Conservation (phyloP, 2,888 invertebrate genomes). For the Sialis fuliginosa region DNA sequence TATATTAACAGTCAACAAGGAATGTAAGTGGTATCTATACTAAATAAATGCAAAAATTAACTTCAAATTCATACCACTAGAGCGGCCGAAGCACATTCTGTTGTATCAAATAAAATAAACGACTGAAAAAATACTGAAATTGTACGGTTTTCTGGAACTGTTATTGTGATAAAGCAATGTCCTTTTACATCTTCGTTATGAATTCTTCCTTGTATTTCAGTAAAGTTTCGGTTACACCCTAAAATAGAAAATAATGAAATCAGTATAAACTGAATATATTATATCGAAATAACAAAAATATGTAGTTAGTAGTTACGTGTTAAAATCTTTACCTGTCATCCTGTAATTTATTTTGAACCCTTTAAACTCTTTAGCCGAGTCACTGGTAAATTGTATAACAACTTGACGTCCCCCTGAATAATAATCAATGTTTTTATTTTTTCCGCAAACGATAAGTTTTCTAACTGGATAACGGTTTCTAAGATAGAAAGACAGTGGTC, state of each 20-base stretch:
- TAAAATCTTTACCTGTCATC: conserved; percentile 25
- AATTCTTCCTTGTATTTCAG: conserved; percentile 50
- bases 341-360: conserved; percentile 49
- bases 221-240: conserved; percentile 57
- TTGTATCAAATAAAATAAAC: conserved; percentile 24
- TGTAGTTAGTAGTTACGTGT: too few species aligned
- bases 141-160: conserved; percentile 43
- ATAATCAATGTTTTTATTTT: conserved; percentile 28
- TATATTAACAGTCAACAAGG: background rate
- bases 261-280: background rate
- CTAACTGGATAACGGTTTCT: conserved; percentile 15
- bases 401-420: conserved; percentile 26
- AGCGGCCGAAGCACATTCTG: conserved; percentile 22
- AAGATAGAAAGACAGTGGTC: conserved; percentile 12
- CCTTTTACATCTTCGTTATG: conserved; percentile 22
- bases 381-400: conserved; percentile 31
- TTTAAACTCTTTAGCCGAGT: conserved; percentile 25
- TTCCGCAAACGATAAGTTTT: conserved; percentile 33
- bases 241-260: conserved; percentile 2
- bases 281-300: too few species aligned
- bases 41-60: background rate
- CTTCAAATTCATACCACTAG: conserved; percentile 22
- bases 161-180: conserved; percentile 47
- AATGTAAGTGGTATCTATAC: background rate
- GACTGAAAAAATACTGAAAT: conserved; percentile 50